Conservation (phyloP, 2,888 invertebrate genomes). For the Congeria kusceri region DNA sequence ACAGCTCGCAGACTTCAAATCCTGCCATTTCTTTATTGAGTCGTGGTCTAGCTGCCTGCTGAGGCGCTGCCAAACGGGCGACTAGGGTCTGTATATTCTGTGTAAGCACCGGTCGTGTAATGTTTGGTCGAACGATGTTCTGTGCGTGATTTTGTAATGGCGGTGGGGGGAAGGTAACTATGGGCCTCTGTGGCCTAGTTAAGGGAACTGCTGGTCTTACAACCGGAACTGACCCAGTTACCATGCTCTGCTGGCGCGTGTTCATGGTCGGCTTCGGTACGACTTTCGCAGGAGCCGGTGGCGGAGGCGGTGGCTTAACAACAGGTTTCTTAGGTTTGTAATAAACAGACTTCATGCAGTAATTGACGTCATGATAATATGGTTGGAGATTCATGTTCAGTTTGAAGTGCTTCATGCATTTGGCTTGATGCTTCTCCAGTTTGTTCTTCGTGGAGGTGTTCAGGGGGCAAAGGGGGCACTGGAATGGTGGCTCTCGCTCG, state of each 20-base stretch:
- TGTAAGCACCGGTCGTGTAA: constrained; percentile 8
- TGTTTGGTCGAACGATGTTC: not conserved
- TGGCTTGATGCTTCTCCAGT: constrained; percentile 93
- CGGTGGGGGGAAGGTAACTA: not conserved
- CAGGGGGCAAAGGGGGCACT: constrained; percentile 96
- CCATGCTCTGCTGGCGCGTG: constrained; percentile 17
- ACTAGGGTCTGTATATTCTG: constrained; percentile 9
- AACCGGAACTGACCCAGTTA: not conserved
- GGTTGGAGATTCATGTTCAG: constrained; percentile 94
- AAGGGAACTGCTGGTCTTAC: not conserved
- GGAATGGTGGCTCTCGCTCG: constrained; percentile 94
- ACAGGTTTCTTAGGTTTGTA: constrained; percentile 69
- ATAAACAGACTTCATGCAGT: constrained; percentile 78
- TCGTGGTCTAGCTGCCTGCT: constrained; percentile 36
- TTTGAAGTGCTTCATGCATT: constrained; percentile 95
- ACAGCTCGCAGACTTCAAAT: constrained; percentile 92
- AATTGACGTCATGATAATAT: constrained; percentile 78
- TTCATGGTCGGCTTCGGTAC: constrained; percentile 24
- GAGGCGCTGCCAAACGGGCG: constrained; percentile 6
- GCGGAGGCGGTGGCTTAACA: constrained; percentile 20
- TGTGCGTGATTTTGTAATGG: not conserved
- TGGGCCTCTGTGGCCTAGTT: constrained; percentile 9
- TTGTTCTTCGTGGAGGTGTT: constrained; percentile 97
- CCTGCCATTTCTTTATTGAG: constrained; percentile 64
- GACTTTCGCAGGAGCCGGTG: constrained; percentile 2